These are phyloP conservation scores for Drosophila quadrilineata DNA, from an alignment of 1,140 invertebrate species.

Conservation along the genomic window DNA sequence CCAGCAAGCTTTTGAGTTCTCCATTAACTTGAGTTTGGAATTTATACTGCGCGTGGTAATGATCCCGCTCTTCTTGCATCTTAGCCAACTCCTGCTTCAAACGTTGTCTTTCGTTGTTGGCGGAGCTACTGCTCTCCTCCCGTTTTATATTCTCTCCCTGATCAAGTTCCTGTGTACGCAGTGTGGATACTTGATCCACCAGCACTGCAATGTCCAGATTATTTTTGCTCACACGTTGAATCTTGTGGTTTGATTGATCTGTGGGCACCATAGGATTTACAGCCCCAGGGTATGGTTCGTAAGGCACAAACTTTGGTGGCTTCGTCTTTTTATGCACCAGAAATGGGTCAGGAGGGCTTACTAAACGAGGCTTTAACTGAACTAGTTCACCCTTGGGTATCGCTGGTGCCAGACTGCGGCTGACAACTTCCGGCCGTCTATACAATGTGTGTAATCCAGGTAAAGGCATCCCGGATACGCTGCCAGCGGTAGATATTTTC, in stretches of 20 bases:
- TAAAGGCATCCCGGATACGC: constrained; percentile 30
- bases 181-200: constrained; percentile 86
- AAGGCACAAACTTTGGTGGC: constrained; percentile 92
- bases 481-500: constrained; percentile 22
- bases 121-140: background rate
- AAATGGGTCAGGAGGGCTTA: constrained; percentile 22
- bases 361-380: constrained; percentile 61
- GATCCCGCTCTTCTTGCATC: constrained; percentile 84
- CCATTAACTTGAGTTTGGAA: constrained; percentile 92
- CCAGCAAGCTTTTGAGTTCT: constrained; percentile 95
- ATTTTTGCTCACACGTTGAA: constrained; percentile 81
- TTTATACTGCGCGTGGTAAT: constrained; percentile 87
- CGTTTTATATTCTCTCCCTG: constrained; percentile 17
- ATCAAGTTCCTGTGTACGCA: constrained; percentile 83
- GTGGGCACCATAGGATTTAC: constrained; percentile 87
- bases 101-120: background rate
- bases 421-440: constrained; percentile 48
- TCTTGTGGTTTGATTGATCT: constrained; percentile 19
- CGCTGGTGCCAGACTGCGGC: constrained; percentile 56
- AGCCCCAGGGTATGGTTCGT: constrained; percentile 93
- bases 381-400: constrained; percentile 72
- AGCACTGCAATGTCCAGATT: constrained; percentile 87
- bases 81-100: constrained; percentile 64
- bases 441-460: constrained; percentile 70
- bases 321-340: constrained; percentile 83